Evolutionary conservation across 2,113 vertebrate genomes (phyloP).

Genomic region (Rhea pennata): DNA sequence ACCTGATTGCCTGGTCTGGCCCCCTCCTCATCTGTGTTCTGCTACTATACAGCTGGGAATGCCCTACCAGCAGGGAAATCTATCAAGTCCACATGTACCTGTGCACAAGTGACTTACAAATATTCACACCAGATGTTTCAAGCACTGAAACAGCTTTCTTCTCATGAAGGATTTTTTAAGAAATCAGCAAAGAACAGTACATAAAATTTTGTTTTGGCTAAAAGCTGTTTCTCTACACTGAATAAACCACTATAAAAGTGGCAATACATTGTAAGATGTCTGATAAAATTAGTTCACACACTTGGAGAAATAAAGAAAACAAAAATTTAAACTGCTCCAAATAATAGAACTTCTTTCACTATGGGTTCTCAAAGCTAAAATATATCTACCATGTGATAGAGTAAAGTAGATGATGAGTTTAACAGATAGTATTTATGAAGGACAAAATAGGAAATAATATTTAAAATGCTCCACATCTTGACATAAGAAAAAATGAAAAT

Average conservation of each 20-base stretch:
- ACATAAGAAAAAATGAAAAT: background rate
- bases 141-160: background rate
- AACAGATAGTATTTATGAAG: background rate
- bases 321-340: background rate
- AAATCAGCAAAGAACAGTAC: background rate
- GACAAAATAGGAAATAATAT: background rate
- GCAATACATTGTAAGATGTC: background rate
- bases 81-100: background rate
- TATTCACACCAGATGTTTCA: background rate
- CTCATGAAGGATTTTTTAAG: background rate
- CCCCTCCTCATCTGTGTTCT: no score
- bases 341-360: background rate
- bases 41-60: background rate
- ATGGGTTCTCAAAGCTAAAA: background rate
- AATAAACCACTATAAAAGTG: background rate
- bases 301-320: background rate
- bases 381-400: background rate
- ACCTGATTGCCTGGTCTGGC: no score
- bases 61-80: background rate
- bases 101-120: background rate
- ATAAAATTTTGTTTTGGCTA: background rate
- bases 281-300: background rate
- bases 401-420: background rate
- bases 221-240: background rate
- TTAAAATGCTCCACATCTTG: background rate